These are phyloP conservation scores for Caenorhabditis drosophilae DNA, from an alignment of 2,888 invertebrate genomes.

Conservation along the genomic window DNA sequence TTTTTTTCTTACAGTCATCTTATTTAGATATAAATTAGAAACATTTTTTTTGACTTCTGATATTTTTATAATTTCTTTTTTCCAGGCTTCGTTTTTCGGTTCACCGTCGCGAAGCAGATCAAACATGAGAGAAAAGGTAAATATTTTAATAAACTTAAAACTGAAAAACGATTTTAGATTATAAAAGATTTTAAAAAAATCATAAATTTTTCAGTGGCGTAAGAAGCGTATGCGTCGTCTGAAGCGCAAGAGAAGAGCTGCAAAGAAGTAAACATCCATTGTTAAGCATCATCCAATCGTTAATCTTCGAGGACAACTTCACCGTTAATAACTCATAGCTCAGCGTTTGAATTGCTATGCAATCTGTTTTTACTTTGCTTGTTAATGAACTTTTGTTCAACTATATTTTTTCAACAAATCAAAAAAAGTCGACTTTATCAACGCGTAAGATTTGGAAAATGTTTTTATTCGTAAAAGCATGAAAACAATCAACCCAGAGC, in stretches of 20 bases:
- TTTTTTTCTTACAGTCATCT: background rate
- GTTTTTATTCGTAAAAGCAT: conserved; percentile 14
- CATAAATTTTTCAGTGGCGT: conserved; percentile 58
- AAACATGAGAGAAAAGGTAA: conserved; percentile 45
- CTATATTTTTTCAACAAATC: conserved; percentile 13
- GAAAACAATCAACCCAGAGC: too few species aligned
- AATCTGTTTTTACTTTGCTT: conserved; percentile 24
- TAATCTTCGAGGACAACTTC: conserved; percentile 18
- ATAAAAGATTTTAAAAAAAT: background rate
- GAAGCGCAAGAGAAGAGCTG: conserved; percentile 69
- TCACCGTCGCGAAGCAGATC: conserved; percentile 33
- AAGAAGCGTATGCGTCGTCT: conserved; percentile 69
- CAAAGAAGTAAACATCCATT: conserved; percentile 56
- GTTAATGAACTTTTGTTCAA: conserved; percentile 39
- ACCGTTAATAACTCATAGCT: conserved; percentile 13
- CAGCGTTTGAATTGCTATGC: conserved; percentile 17
- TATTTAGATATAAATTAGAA: background rate
- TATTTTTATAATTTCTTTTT: conserved; percentile 1
- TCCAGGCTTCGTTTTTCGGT: conserved; percentile 41
- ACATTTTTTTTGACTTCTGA: background rate
- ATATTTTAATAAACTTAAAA: background rate
- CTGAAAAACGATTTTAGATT: background rate
- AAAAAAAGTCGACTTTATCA: too few species aligned
- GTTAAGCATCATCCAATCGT: conserved; percentile 20
- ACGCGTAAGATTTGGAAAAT: too few species aligned